A percentile compares a stretch with the other conserved stretches of the same genome.
Evolutionary conservation across 2,888 invertebrate species (phyloP).

Genomic region (Drosophila rubida): DNA sequence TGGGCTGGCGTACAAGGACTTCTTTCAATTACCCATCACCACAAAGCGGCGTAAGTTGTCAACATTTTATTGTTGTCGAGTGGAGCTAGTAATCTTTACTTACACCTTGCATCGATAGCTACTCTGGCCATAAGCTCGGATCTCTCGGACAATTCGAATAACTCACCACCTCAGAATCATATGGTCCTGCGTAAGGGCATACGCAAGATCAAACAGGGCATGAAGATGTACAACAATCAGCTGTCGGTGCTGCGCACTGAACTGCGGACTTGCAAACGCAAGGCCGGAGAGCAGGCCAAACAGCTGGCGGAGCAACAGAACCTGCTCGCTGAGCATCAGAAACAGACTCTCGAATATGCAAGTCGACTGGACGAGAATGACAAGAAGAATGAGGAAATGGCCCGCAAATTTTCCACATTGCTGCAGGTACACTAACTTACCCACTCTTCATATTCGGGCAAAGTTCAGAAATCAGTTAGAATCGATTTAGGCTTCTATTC

Average conservation of each 20-base stretch:
- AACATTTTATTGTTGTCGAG: not conserved
- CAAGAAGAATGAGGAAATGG: conserved; percentile 95
- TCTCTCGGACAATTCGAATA: conserved; percentile 79
- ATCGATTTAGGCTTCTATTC: no score
- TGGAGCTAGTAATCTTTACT: not conserved
- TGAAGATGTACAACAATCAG: conserved; percentile 95
- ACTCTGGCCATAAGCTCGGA: conserved; percentile 82
- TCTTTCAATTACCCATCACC: conserved; percentile 87
- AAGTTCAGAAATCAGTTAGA: no score
- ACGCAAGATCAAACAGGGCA: conserved; percentile 94
- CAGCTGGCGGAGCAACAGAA: conserved; percentile 92
- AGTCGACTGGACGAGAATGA: conserved; percentile 95
- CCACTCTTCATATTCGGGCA: not conserved
- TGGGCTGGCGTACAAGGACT: conserved; percentile 94
- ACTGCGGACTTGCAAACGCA: conserved; percentile 91
- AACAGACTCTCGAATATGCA: conserved; percentile 91
- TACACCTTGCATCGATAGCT: conserved; percentile 67
- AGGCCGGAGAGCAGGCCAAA: conserved; percentile 93
- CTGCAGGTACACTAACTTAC: conserved; percentile 87
- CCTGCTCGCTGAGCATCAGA: conserved; percentile 90
- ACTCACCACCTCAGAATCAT: conserved; percentile 91
- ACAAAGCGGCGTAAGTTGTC: conserved; percentile 79
- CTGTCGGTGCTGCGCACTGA: conserved; percentile 92
- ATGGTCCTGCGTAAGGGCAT: conserved; percentile 94
- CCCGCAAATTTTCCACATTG: conserved; percentile 94